These are phyloP conservation scores for Nemoura dubitans DNA, from an alignment of 2,888 invertebrate genomes.

Conservation along the genomic window DNA sequence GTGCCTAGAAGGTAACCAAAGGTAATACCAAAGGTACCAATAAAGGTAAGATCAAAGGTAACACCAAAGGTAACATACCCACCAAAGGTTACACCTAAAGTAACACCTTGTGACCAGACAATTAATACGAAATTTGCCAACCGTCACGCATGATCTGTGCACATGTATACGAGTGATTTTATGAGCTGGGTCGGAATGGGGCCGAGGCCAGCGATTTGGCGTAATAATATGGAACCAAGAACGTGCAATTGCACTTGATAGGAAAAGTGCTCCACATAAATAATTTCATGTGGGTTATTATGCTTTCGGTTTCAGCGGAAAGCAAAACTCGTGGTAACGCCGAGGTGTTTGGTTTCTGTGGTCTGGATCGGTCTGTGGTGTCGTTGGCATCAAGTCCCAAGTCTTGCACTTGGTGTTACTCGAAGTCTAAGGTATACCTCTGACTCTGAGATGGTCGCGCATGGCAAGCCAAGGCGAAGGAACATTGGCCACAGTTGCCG, in stretches of 20 bases:
- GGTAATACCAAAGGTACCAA: too few relatives aligned
- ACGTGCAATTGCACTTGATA: not conserved
- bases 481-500: constrained; percentile 33
- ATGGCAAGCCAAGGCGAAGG: constrained; percentile 44
- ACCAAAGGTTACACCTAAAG: too few relatives aligned
- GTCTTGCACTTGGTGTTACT: too few relatives aligned
- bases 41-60: too few relatives aligned
- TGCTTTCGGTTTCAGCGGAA: not conserved
- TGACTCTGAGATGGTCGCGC: not conserved
- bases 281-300: not conserved
- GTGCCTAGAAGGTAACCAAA: too few relatives aligned
- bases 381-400: constrained; percentile 8
- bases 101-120: not conserved
- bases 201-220: not conserved
- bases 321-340: not conserved
- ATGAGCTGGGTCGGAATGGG: not conserved
- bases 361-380: not conserved
- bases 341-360: not conserved
- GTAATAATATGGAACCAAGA: not conserved
- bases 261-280: not conserved
- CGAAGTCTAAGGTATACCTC: too few relatives aligned
- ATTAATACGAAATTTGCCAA: not conserved
- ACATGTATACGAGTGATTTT: not conserved
- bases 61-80: too few relatives aligned
- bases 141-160: not conserved